Evolutionary conservation across 2,113 vertebrate species (phyloP).

Genomic region (Pyxicephalus adspersus): DNA sequence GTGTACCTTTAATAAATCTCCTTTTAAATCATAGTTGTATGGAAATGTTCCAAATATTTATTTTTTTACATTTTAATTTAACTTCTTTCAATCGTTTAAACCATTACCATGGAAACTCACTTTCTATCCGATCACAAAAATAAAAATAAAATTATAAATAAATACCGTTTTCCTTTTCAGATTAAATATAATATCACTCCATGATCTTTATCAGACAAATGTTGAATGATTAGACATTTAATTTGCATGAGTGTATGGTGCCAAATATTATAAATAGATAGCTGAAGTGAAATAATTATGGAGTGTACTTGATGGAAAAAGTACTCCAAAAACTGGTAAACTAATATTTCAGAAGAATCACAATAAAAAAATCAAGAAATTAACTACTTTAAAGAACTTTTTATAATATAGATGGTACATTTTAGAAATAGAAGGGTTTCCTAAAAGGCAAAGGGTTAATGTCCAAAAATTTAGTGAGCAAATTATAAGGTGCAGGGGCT

Average conservation of each 20-base stretch:
- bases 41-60: neutral
- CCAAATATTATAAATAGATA: slow-evolving; percentile 43
- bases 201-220: slow-evolving; percentile 20
- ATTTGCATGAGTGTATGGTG: slow-evolving; percentile 30
- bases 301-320: neutral
- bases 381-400: no score
- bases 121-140: slow-evolving; percentile 31
- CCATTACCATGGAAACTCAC: slow-evolving; percentile 44
- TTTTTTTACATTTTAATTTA: neutral
- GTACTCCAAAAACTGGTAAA: neutral
- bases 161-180: slow-evolving; percentile 19
- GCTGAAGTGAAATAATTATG: slow-evolving; percentile 10
- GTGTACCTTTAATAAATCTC: no score
- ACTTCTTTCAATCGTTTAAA: slow-evolving; percentile 25
- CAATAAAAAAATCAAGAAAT: no score
- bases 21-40: no score
- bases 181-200: slow-evolving; percentile 13
- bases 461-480: no score
- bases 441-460: no score
- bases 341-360: neutral
- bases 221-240: slow-evolving; percentile 19
- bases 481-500: no score
- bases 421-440: no score
- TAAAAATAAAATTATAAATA: slow-evolving; percentile 31
- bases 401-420: no score